phyloP scores from a whole-genome alignment of 2,113 vertebrate species.

The Laticauda colubrina region DNA sequence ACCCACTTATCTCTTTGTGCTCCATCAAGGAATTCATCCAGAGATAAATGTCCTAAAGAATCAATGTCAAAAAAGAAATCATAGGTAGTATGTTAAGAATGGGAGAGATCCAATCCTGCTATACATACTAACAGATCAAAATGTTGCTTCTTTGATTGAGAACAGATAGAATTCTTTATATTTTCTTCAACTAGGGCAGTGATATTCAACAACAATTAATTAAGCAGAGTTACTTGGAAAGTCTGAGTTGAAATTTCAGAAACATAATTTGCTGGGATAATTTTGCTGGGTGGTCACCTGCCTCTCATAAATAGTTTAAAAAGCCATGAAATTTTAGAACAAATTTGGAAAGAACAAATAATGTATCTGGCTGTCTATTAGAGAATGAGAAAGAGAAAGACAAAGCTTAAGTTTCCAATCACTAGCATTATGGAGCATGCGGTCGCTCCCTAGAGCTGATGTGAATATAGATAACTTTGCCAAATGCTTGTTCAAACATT shows the following conservation, averaged over 20 bases:
- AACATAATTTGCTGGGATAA: neutral
- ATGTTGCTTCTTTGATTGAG: neutral
- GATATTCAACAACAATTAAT: neutral
- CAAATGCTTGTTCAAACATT: neutral
- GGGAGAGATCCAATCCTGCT: neutral
- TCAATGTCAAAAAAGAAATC: neutral
- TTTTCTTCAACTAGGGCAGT: neutral
- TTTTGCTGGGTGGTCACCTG: neutral
- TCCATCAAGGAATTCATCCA: constrained; percentile 90
- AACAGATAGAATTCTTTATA: neutral
- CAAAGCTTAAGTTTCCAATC: neutral
- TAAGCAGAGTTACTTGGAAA: neutral
- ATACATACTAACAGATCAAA: neutral
- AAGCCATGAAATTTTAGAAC: neutral
- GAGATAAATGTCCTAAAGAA: constrained; percentile 83
- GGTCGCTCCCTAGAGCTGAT: neutral
- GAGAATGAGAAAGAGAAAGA: neutral
- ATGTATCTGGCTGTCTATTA: neutral
- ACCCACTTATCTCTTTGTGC: constrained; percentile 92
- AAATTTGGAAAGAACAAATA: neutral
- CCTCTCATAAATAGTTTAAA: neutral
- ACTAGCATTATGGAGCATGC: neutral
- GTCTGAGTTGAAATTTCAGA: neutral
- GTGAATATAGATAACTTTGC: neutral
- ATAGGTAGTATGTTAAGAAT: neutral